Base-by-base conservation (phyloP, 2,113 vertebrate species). In the Hylia prasina region DNA sequence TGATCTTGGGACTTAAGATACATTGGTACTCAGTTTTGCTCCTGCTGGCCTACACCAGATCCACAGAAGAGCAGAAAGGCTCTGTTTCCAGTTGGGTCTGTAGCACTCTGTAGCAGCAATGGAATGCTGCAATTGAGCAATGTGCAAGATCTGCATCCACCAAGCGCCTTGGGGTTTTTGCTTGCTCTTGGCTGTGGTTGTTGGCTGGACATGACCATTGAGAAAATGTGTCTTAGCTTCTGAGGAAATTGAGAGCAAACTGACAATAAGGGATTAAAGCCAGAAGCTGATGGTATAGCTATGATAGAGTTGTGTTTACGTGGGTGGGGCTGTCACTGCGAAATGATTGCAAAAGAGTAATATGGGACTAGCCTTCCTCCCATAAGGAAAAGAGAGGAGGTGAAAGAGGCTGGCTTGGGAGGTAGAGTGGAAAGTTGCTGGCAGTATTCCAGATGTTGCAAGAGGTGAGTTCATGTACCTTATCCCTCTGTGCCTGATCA, bases 51-150 rank as follows among this genome's bases (percentile, higher is more conserved):
- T 81, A 42, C 22, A 54, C 20, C 30, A 45, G 63, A 23, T 79
- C 30, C 4, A 7, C 30, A 19, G 15, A 86, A 8, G 14, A 66
- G n/a, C 8, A 28, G 25, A 50, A 76, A 35, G 39, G 37, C 68
- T 86, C 39, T 87, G 28, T 23, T 31, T 89, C 11, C 47, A 58
- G 4, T 27, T 87, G 28, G 15, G 39, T 65, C 71, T 57, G 28
- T 51, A 44, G n/a, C 7, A 11, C 18, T n/a, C 28, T 7, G 0
- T 9, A 53, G 40, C 0, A 0, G 47, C 51, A 84, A 1, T 25
- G 30, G 48, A 82, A 71, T 33, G n/a, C 27, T 27, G 82, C 64
- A 13, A 6, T 11, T 51, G 47, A 89, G 73, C 79, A 78, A 60
- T 9, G 23, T 12, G 12, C 44, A 48, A 81, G 56, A 78, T 35